A percentile compares a stretch with the other conserved stretches of the same genome.
Evolutionary conservation across 2,113 vertebrate genomes (phyloP).

Genomic region (Indicator maculatus): DNA sequence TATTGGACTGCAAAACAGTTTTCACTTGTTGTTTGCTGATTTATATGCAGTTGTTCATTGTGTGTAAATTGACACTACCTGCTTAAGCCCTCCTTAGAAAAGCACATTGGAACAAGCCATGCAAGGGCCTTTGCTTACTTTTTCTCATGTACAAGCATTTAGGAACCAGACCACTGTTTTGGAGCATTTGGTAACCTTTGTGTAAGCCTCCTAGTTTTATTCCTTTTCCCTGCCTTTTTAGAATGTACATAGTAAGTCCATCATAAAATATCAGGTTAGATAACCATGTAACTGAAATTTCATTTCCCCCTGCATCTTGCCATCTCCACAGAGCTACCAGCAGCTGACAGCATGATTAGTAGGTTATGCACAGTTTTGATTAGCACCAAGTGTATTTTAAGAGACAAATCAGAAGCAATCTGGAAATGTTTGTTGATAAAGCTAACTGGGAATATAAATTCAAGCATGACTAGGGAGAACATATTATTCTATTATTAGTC

Average conservation of each 20-base stretch:
- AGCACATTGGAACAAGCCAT: neutral
- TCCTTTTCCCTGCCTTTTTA: neutral
- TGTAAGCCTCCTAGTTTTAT: neutral
- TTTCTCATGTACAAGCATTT: neutral
- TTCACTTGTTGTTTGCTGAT: neutral
- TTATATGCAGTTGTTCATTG: neutral
- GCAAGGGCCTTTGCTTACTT: neutral
- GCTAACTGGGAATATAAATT: conserved; percentile 27
- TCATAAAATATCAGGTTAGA: neutral
- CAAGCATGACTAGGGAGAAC: neutral
- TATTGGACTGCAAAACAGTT: neutral
- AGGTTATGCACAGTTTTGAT: neutral
- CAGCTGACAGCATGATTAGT: conserved; percentile 1
- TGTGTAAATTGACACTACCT: neutral
- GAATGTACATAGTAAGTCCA: neutral
- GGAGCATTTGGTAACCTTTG: neutral
- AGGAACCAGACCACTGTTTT: neutral
- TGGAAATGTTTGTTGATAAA: conserved; percentile 45
- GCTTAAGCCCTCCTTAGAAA: neutral
- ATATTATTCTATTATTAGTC: neutral
- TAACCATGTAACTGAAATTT: neutral
- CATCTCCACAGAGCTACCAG: neutral
- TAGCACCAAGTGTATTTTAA: conserved; percentile 17
- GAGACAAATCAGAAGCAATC: conserved; percentile 30
- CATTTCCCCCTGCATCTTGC: neutral